phyloP scores from a whole-genome alignment of 2,888 invertebrate genomes.

The Protophormia terraenovae region DNA sequence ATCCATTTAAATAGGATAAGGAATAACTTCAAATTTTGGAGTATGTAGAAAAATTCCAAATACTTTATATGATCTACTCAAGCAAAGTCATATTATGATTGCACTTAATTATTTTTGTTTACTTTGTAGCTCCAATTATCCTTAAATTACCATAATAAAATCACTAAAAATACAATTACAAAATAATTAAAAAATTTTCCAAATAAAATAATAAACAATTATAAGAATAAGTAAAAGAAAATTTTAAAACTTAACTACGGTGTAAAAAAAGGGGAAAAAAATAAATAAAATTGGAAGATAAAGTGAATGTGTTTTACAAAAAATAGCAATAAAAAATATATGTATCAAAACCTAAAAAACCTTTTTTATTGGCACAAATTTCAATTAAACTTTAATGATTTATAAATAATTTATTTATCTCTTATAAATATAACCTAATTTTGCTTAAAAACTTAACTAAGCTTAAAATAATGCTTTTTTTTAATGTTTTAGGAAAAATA shows the following conservation, averaged over 20 bases:
- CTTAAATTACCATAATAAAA: not conserved
- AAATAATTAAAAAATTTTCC: not conserved
- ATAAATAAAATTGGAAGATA: conserved; percentile 8
- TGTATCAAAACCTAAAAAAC: conserved; percentile 26
- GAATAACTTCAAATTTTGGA: too few relatives aligned
- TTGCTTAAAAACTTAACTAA: conserved; percentile 48
- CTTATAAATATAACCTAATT: conserved; percentile 31
- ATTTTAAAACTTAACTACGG: conserved; percentile 33
- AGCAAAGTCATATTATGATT: too few relatives aligned
- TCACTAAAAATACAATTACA: conserved; percentile 44
- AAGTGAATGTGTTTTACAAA: conserved; percentile 10
- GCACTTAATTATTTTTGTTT: too few relatives aligned
- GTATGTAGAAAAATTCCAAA: too few relatives aligned
- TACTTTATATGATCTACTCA: too few relatives aligned
- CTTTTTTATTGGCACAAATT: conserved; percentile 65
- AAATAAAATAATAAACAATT: not conserved
- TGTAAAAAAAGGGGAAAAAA: not conserved
- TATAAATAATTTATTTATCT: not conserved
- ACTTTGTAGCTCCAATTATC: too few relatives aligned
- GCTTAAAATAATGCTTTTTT: not conserved
- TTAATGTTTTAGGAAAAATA: conserved; percentile 16
- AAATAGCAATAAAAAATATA: not conserved
- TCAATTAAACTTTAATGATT: conserved; percentile 37
- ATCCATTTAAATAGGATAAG: too few relatives aligned
- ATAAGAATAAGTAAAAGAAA: not conserved